phyloP scores from a whole-genome alignment of 2,113 vertebrate species.

The Nothobranchius kuhntae region DNA sequence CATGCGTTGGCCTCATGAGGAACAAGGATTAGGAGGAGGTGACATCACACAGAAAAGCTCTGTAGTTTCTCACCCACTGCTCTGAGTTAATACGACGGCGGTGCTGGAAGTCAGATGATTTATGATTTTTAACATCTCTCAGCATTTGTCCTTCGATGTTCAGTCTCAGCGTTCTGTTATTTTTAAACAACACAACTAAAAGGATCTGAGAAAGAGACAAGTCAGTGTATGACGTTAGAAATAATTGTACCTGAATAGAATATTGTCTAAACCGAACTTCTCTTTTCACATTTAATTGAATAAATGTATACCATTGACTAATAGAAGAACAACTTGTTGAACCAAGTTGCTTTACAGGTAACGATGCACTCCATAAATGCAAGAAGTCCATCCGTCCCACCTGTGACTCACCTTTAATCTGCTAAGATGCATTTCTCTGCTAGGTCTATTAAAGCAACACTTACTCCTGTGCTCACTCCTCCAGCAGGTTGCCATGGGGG shows the following conservation, averaged over 20 bases:
- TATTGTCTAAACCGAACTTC: constrained; percentile 4
- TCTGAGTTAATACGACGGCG: constrained; percentile 29
- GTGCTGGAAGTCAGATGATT: constrained; percentile 22
- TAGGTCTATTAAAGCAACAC: constrained; percentile 16
- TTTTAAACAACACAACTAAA: neutral
- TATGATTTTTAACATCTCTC: constrained; percentile 37
- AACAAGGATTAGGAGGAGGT: constrained; percentile 43
- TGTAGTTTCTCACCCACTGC: constrained; percentile 34
- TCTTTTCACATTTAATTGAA: too few relatives aligned
- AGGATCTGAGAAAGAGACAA: neutral
- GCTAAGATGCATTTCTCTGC: constrained; percentile 16
- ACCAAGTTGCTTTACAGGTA: neutral
- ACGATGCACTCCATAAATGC: neutral
- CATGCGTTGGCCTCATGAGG: constrained; percentile 51
- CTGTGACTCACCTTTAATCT: constrained; percentile 21
- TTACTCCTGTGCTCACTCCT: constrained; percentile 16
- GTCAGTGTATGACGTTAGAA: neutral
- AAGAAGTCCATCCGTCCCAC: constrained; percentile 8
- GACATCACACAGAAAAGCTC: constrained; percentile 31
- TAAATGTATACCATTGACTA: too few relatives aligned
- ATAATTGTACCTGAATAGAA: constrained; percentile 2
- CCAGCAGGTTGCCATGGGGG: constrained; percentile 15
- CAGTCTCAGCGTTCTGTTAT: neutral
- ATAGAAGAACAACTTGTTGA: too few relatives aligned
- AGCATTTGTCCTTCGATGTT: constrained; percentile 9